These are phyloP conservation scores for Zapus hudsonius DNA, from an alignment of 2,113 vertebrate species.

Conservation along the genomic window DNA sequence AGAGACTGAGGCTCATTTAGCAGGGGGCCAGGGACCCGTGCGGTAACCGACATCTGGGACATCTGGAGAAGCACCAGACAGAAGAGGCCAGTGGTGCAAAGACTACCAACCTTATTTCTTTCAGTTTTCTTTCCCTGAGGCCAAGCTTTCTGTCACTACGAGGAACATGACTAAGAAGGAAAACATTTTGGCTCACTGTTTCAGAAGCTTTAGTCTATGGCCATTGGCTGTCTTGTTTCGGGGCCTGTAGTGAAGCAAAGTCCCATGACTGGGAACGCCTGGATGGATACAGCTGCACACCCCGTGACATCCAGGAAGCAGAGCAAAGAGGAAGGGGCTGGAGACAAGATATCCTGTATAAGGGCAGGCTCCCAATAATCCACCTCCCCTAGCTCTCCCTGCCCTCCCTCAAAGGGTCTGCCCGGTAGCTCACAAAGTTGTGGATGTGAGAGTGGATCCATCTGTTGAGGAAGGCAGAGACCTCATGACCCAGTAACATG, in stretches of 20 bases:
- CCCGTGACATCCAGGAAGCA: too few relatives aligned
- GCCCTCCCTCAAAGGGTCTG: fast-evolving
- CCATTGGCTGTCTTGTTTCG: not conserved
- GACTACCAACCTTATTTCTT: too few relatives aligned
- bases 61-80: too few relatives aligned
- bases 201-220: not conserved
- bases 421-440: not conserved
- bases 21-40: too few relatives aligned
- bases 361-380: not conserved
- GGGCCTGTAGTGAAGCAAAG: not conserved
- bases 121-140: not conserved
- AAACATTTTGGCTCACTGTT: too few relatives aligned
- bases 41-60: too few relatives aligned
- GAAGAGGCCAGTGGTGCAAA: too few relatives aligned
- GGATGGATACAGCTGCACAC: not conserved
- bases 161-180: not conserved
- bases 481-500: not conserved
- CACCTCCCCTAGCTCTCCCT: not conserved
- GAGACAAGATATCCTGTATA: not conserved
- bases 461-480: too few relatives aligned
- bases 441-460: too few relatives aligned
- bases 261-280: not conserved
- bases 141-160: not conserved
- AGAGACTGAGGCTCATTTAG: too few relatives aligned
- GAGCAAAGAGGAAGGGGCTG: not conserved